Conservation (phyloP, 2,888 invertebrate genomes). For the Cloeon dipterum region DNA sequence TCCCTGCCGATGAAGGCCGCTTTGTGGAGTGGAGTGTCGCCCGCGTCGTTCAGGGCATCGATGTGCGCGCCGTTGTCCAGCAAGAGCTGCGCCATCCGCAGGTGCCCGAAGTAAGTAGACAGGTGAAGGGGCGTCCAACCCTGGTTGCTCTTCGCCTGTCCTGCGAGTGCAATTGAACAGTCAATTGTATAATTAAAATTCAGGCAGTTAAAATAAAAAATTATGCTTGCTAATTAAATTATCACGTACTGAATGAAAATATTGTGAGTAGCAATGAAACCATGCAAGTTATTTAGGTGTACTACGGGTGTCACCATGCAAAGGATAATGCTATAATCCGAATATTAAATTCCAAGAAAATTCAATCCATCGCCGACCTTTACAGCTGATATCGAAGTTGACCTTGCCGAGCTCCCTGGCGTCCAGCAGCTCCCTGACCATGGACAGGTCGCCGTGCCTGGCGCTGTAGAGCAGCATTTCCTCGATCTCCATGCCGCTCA, state of each 20-base stretch:
- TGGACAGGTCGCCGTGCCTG: conserved; percentile 31
- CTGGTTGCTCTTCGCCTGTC: conserved; percentile 34
- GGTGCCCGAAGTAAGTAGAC: conserved; percentile 41
- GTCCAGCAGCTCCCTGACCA: conserved; percentile 28
- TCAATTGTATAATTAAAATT: conserved; percentile 4
- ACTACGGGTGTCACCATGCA: no score
- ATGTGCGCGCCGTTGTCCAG: conserved; percentile 31
- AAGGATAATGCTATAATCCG: no score
- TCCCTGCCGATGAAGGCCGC: conserved; percentile 43
- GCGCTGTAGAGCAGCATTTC: conserved; percentile 34
- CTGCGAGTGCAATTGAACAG: conserved; percentile 19
- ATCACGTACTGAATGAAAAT: not conserved
- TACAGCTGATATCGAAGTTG: conserved; percentile 34
- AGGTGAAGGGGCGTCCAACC: conserved; percentile 46
- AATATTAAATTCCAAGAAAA: no score
- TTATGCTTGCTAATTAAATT: not conserved
- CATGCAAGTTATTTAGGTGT: no score
- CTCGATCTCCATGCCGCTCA: conserved; percentile 19
- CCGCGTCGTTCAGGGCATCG: conserved; percentile 35
- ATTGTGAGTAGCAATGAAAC: not conserved
- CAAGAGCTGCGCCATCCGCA: conserved; percentile 28
- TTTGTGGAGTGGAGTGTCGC: conserved; percentile 40
- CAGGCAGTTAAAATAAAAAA: not conserved
- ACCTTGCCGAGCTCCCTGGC: conserved; percentile 25
- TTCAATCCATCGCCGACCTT: no score